Percentiles rank a stretch among this genome's conserved stretches.
Conservation (phyloP, 2,797 vertebrate species). For the Pogonophryne albipinna region DNA sequence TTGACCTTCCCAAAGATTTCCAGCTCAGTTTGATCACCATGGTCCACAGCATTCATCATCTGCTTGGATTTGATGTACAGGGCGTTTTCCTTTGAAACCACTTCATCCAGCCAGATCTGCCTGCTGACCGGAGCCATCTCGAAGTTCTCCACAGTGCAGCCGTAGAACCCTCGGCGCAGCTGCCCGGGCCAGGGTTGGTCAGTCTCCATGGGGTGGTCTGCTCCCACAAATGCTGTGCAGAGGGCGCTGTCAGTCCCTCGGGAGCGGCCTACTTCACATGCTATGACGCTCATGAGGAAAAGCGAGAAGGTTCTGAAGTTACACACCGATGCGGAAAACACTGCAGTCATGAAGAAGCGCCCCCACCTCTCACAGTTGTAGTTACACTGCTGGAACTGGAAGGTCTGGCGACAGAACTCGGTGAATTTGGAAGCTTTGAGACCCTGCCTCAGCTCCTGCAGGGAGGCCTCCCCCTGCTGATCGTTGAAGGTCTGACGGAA, state of each 20-base stretch:
- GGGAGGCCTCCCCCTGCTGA: conserved; percentile 39
- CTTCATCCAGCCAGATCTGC: conserved; percentile 73
- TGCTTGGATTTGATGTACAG: conserved; percentile 67
- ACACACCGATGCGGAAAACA: conserved; percentile 72
- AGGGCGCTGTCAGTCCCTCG: conserved; percentile 55
- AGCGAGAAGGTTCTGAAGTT: conserved; percentile 79
- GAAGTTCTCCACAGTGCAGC: conserved; percentile 60
- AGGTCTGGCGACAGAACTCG: conserved; percentile 77
- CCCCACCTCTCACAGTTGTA: conserved; percentile 77
- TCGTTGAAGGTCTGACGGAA: conserved; percentile 58
- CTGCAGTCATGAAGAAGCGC: conserved; percentile 76
- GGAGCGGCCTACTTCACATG: conserved; percentile 73
- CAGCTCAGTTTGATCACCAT: conserved; percentile 71
- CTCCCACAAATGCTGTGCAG: conserved; percentile 72
- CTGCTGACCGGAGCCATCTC: conserved; percentile 47
- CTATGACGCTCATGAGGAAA: conserved; percentile 79
- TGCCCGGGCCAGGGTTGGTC: conserved; percentile 52
- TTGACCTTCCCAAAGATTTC: conserved; percentile 77
- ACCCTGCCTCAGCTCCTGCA: conserved; percentile 64
- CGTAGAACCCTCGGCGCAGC: conserved; percentile 68
- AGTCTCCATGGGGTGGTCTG: conserved; percentile 74
- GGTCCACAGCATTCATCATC: conserved; percentile 60
- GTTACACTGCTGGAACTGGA: conserved; percentile 70
- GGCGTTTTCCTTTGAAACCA: conserved; percentile 73
- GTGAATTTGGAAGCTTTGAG: conserved; percentile 74